Evolutionary conservation across 2,888 invertebrate genomes (phyloP).

Genomic region (Arenicola marina): DNA sequence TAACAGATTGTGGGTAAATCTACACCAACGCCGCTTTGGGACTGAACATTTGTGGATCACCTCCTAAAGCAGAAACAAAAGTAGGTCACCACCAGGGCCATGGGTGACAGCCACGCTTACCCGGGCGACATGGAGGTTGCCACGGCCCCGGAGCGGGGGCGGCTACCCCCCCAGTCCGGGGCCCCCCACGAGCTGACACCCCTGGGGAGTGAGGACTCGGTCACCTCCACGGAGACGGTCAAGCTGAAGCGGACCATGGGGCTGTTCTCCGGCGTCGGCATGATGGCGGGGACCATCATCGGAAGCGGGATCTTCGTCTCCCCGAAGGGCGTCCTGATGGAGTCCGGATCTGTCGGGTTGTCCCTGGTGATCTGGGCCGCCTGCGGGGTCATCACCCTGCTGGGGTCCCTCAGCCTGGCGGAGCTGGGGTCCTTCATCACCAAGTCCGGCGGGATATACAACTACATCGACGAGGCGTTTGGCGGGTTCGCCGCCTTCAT

Average conservation of each 20-base stretch:
- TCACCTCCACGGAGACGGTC: too few species aligned
- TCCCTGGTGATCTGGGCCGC: conserved; percentile 85
- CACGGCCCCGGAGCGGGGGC: too few species aligned
- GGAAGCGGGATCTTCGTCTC: conserved; percentile 96
- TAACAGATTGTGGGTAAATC: too few species aligned
- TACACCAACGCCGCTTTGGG: too few species aligned
- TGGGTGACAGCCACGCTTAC: too few species aligned
- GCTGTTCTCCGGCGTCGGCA: conserved; percentile 84
- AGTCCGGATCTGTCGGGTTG: conserved; percentile 86
- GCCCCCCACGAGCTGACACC: too few species aligned
- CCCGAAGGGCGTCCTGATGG: conserved; percentile 82
- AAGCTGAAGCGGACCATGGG: conserved; percentile 84
- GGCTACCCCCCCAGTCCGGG: too few species aligned
- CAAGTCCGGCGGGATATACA: conserved; percentile 62
- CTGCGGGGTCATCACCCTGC: conserved; percentile 75
- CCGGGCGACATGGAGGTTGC: too few species aligned
- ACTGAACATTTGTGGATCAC: too few species aligned
- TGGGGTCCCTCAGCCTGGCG: conserved; percentile 87
- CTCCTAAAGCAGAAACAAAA: too few species aligned
- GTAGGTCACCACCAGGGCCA: too few species aligned
- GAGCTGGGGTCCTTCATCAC: conserved; percentile 89
- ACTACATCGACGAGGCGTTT: conserved; percentile 63
- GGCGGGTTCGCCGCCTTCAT: conserved; percentile 56
- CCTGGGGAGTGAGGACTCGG: too few species aligned
- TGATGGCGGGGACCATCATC: conserved; percentile 91